Evolutionary conservation across 1,140 invertebrate genomes (phyloP), one percentile per base, ranked within the genome.

Genomic region (Rhizoglyphus robini): DNA sequence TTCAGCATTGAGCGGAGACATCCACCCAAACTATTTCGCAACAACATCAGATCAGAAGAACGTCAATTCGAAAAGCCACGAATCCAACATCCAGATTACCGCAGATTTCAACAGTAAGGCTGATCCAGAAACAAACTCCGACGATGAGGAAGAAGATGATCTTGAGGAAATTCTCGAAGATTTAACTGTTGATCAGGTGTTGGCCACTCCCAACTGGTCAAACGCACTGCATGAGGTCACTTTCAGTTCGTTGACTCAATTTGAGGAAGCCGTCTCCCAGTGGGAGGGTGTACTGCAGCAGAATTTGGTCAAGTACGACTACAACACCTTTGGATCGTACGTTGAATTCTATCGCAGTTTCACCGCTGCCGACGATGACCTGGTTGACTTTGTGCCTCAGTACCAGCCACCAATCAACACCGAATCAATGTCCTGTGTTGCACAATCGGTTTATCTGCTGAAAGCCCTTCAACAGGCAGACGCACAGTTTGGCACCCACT

Each of bases 311-410:
- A 83, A 83, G 70, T 81, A 89, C 79, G 77, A 86, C 75, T 94
- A 93, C 75, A 87, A 91, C 76, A 90, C 87, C 34, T 82, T 90
- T 68, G 84, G 84, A 73, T 88, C 90, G 73, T 89, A 90, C 75
- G 75, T 89, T 46, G 34, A 65, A 1, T 71, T 73, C 30, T 69
- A 70, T 58, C 70, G 72, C n/a, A 71, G 69, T 32, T 71, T 69
- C 64, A 20, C 31, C 15, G 25, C 32, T 31, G 13, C 30, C 54
- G 15, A 62, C 15, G 32, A 58, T 3, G 71, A 66, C 18, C 32
- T 88, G 69, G 79, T 80, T 41, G 78, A 82, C 65, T 89, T 87
- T 74, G 88, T 84, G 72, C 79, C 82, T 65, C 79, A 81, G 41
- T 92, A 90, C 74, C 75, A 82, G 60, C 85, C 89, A 59, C 81